These are phyloP conservation scores for Acrocephalus scirpaceus DNA, from an alignment of 2,797 vertebrate genomes.

Conservation along the genomic window DNA sequence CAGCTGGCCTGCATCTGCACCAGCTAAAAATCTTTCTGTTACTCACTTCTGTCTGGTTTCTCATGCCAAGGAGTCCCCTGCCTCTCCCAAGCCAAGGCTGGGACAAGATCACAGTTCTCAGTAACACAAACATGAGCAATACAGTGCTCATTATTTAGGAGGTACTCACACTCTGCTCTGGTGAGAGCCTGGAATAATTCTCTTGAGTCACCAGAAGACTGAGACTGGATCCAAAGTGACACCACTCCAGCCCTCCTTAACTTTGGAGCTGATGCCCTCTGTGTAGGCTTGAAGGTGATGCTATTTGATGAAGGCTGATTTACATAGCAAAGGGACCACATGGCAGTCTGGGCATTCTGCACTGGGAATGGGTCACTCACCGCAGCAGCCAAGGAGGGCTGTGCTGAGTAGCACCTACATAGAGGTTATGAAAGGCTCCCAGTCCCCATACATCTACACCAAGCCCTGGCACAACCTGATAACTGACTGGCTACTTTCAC, in stretches of 20 bases:
- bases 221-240: not conserved
- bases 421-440: not conserved
- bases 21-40: not conserved
- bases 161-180: accelerated
- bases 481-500: not conserved
- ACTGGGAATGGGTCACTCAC: accelerated
- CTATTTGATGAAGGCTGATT: not conserved
- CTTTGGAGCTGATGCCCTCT: not conserved
- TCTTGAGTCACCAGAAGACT: not conserved
- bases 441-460: not conserved
- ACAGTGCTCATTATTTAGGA: not conserved
- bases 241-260: not conserved
- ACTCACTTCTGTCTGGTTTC: not conserved
- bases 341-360: not conserved
- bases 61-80: not conserved
- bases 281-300: not conserved
- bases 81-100: not conserved
- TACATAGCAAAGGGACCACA: not conserved
- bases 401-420: not conserved
- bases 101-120: not conserved
- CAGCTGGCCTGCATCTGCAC: not conserved
- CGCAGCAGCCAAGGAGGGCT: not conserved
- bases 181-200: not conserved
- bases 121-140: not conserved
- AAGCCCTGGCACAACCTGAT: not conserved